These are phyloP conservation scores for Cossypha dichroa DNA, from an alignment of 2,797 vertebrate genomes.

Conservation along the genomic window DNA sequence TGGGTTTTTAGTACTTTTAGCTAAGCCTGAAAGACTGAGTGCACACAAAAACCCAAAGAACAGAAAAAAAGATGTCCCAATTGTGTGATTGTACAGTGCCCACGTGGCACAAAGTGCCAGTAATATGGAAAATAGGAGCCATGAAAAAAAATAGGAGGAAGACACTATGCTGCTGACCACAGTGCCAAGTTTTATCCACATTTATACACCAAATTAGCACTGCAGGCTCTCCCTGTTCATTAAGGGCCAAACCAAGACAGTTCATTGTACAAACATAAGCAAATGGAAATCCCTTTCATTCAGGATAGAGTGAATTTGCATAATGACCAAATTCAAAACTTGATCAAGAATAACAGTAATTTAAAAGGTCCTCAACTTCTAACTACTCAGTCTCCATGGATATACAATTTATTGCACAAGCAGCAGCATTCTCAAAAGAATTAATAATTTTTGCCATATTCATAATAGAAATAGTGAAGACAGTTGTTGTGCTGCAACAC, in stretches of 20 bases:
- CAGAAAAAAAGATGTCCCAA: accelerated
- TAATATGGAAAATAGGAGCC: not conserved
- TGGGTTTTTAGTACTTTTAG: not conserved
- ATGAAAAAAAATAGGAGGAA: not conserved
- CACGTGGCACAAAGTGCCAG: not conserved
- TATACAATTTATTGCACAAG: not conserved
- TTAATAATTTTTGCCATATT: not conserved
- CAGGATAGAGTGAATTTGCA: not conserved
- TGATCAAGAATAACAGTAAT: not conserved
- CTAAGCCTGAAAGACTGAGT: not conserved
- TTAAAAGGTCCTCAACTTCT: not conserved
- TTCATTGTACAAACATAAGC: not conserved
- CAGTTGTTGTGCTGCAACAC: not conserved
- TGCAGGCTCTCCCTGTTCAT: not conserved
- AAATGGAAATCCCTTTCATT: not conserved
- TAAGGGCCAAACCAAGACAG: not conserved
- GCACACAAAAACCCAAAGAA: not conserved
- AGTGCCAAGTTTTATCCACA: not conserved
- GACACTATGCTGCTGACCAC: not conserved
- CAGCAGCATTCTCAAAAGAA: not conserved
- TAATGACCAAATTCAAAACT: not conserved
- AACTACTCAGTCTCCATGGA: not conserved
- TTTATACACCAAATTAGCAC: not conserved
- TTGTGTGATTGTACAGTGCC: not conserved
- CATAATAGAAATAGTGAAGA: not conserved